Percentiles rank a stretch among this genome's conserved stretches.
Evolutionary conservation across 2,888 invertebrate species (phyloP).

Genomic region (Thysanoteuthis rhombus): DNA sequence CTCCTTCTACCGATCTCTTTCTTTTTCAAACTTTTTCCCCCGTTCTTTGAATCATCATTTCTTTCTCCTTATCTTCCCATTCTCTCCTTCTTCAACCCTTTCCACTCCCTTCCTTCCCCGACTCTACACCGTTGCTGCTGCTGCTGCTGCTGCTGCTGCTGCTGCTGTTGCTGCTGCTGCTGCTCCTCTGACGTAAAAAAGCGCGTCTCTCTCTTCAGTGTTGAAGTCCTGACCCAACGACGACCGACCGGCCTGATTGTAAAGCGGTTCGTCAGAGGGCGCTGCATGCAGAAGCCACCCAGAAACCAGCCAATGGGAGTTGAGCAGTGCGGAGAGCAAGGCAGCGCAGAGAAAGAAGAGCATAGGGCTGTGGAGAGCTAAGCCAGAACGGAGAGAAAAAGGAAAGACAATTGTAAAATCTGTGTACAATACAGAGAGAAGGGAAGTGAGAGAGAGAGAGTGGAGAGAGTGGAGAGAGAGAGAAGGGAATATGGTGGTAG

Average conservation of each 20-base stretch:
- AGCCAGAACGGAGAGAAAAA: not conserved
- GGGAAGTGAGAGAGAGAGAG: not conserved
- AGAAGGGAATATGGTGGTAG: not conserved
- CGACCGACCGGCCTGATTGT: slow-evolving; percentile 12
- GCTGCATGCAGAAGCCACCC: not conserved
- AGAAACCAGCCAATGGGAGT: slow-evolving; percentile 12
- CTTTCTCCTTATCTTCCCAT: not conserved
- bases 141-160: too few relatives aligned
- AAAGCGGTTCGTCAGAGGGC: not conserved
- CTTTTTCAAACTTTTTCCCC: not conserved
- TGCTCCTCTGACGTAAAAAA: slow-evolving; percentile 12
- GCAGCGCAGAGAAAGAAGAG: not conserved
- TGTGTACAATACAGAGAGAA: not conserved
- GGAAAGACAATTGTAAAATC: not conserved
- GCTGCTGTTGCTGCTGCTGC: not conserved
- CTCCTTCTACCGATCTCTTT: not conserved
- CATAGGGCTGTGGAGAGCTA: not conserved
- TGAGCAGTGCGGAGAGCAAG: slow-evolving; percentile 12
- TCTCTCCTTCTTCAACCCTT: not conserved
- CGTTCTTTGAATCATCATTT: not conserved
- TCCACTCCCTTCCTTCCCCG: not conserved
- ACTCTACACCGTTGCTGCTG: too few relatives aligned
- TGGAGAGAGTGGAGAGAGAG: not conserved
- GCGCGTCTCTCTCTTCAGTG: not conserved
- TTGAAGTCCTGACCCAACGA: slow-evolving; percentile 12